Base-by-base conservation (phyloP, 2,797 vertebrate species). In the Microchirus variegatus region DNA sequence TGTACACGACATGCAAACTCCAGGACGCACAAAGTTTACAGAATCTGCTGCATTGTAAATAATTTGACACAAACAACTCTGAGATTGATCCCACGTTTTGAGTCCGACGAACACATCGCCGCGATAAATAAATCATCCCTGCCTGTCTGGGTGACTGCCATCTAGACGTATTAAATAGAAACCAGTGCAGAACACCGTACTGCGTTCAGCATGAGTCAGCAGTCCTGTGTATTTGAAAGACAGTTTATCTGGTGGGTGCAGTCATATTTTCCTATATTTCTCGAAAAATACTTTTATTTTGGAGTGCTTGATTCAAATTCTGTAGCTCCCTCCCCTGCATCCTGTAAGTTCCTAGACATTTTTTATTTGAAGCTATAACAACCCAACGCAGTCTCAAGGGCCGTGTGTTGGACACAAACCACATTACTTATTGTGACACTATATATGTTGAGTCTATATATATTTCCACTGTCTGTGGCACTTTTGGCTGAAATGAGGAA, bases 11-110 rank as follows among this genome's bases (percentile, higher is more conserved):
- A 38, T 47, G 55, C 15, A 51, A 35, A 46, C 40, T 75, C 43
- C 59, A 63, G 43, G 55, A 53, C 54, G n/a, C n/a, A 53, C 51
- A 47, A 41, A n/a, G 31, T 37, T 59, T 15, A 18, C 26, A 53
- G 54, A 54, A 53, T 47, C 49, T 66, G 57, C 38, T 61, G 1
- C 35, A 40, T 64, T 62, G 4, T 62, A 55, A 70, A 75, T 56
- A 49, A 58, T 68, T 59, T 58, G 11, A 62, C 22, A 48, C 26
- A 22, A 64, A 26, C 49, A 52, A 22, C 46, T 50, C 3, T 49
- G 52, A 53, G 36, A 49, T 59, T 63, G 58, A 70, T 44, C 5
- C 0, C 3, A 38, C 19, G 35, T 18, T 56, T 22, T 19, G 47
- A 35, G 40, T n/a, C 2, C 2, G 47, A 43, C 14, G 6, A 59